Conservation (phyloP, 2,888 invertebrate genomes). For the Sesamia inferens region DNA sequence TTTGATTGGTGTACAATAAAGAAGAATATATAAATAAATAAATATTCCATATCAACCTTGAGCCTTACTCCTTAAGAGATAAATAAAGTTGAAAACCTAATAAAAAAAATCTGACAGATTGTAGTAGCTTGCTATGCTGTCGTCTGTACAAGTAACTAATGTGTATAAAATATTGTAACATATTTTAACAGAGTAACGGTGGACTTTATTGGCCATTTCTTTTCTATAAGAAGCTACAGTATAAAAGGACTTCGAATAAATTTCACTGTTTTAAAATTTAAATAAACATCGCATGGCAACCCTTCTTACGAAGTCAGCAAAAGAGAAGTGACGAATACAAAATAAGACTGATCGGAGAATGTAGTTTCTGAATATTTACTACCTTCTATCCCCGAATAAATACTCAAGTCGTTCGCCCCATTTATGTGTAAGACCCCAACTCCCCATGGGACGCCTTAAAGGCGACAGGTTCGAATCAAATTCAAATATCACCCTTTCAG, state of each 20-base stretch:
- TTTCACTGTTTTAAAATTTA: background rate
- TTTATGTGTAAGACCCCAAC: constrained; percentile 51
- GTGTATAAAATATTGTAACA: background rate
- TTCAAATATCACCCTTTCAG: constrained; percentile 65
- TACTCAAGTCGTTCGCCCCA: constrained; percentile 41
- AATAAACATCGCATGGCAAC: background rate
- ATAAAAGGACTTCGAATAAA: background rate
- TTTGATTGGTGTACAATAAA: too few species aligned
- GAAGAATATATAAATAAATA: too few species aligned
- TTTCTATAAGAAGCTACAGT: background rate
- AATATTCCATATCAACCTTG: too few species aligned
- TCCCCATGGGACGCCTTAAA: constrained; percentile 58
- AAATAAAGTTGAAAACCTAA: too few species aligned
- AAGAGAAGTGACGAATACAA: background rate
- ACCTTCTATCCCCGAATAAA: constrained; percentile 40
- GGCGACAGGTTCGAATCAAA: constrained; percentile 62
- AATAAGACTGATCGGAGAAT: constrained; percentile 3
- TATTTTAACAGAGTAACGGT: background rate
- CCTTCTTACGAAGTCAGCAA: background rate
- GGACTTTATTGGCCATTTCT: background rate
- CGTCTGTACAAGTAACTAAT: background rate
- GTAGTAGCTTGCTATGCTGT: too few species aligned
- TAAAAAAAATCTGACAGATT: too few species aligned
- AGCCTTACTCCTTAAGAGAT: too few species aligned
- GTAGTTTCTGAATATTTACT: constrained; percentile 35